These are phyloP conservation scores for Cassiopea xamachana DNA, from an alignment of 30 jellyfish, hydroid and myxozoan genomes.

Conservation along the genomic window DNA sequence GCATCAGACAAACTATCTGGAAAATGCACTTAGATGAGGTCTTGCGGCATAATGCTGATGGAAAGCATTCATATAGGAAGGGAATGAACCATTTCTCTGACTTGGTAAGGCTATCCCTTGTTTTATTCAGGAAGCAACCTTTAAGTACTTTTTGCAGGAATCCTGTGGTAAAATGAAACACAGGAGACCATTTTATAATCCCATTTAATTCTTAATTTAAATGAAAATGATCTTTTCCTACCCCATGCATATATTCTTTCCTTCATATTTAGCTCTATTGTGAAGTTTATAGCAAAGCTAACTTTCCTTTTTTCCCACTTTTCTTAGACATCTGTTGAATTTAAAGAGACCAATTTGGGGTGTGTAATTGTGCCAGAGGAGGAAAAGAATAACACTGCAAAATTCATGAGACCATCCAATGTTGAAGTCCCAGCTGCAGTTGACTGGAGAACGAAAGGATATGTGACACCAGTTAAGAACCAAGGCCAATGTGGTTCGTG, in stretches of 20 bases:
- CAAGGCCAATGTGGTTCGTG: constrained; percentile 99
- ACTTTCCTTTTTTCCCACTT: not conserved
- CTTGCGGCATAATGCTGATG: constrained; percentile 68
- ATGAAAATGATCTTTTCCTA: too few species aligned
- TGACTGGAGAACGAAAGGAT: constrained; percentile 96
- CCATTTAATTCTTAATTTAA: too few species aligned
- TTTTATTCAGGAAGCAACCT: too few species aligned
- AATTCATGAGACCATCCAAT: constrained; percentile 50
- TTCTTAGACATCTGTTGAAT: constrained; percentile 84
- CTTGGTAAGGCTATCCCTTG: constrained; percentile 59
- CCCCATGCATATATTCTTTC: too few species aligned
- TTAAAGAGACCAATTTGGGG: constrained; percentile 77
- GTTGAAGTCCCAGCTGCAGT: constrained; percentile 84
- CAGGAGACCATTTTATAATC: too few species aligned
- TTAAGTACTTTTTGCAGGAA: too few species aligned
- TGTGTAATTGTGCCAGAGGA: constrained; percentile 84
- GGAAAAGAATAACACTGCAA: constrained; percentile 49
- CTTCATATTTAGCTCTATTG: not conserved
- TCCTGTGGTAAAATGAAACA: too few species aligned
- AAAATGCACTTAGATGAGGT: constrained; percentile 71
- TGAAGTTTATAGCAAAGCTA: not conserved
- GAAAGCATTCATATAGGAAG: constrained; percentile 62
- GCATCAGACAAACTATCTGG: constrained; percentile 80
- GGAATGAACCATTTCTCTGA: constrained; percentile 93
- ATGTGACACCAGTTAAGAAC: constrained; percentile 92